Conservation (phyloP, 2,113 vertebrate species). For the Hemiscyllium ocellatum region DNA sequence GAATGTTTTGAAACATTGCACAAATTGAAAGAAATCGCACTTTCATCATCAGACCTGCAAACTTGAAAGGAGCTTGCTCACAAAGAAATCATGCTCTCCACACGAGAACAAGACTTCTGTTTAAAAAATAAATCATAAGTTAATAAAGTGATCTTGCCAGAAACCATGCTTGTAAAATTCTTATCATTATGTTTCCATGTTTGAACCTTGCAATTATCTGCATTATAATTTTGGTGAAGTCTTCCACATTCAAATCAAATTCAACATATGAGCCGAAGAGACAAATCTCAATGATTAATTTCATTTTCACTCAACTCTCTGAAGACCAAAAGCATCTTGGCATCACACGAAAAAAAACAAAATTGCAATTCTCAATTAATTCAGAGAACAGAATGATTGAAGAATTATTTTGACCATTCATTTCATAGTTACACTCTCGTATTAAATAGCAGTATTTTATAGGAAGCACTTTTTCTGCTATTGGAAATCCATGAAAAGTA, state of each 20-base stretch:
- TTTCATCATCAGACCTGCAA: constrained; percentile 22
- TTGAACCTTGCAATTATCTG: background rate
- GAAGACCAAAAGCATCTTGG: background rate
- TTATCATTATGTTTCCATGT: background rate
- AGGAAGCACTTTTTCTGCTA: background rate
- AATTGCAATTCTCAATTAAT: background rate
- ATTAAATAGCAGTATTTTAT: background rate
- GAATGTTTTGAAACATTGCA: background rate
- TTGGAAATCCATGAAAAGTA: background rate
- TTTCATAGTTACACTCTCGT: background rate
- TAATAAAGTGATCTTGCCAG: background rate
- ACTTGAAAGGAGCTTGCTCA: background rate
- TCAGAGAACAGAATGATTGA: background rate
- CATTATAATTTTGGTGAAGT: background rate
- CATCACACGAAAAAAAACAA: background rate
- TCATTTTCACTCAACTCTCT: constrained; percentile 24
- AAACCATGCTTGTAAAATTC: background rate
- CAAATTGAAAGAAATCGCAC: background rate
- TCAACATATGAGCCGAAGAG: background rate
- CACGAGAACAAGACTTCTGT: background rate
- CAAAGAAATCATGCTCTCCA: constrained; percentile 11
- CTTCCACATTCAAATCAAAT: background rate
- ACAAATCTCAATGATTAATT: background rate
- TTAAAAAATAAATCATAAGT: constrained; percentile 20
- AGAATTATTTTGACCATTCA: background rate